phyloP scores from a whole-genome alignment of 2,113 vertebrate species.

The Melanostigma gelatinosum region DNA sequence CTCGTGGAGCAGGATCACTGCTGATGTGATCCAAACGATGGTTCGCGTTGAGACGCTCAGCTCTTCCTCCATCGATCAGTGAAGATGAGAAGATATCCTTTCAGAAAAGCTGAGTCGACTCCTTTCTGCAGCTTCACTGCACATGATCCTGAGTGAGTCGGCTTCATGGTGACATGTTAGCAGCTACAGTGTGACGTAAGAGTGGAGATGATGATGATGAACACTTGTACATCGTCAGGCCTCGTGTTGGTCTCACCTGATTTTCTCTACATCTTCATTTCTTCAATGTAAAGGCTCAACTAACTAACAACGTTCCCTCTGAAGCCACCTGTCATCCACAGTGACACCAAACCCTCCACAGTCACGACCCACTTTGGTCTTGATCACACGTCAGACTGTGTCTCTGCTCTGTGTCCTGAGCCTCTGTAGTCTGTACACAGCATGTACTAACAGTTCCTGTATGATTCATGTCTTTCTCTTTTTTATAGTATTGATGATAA shows the following conservation, averaged over 20 bases:
- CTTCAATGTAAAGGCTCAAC: background rate
- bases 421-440: constrained; percentile 13
- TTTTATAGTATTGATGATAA: constrained; percentile 60
- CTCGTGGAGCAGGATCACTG: background rate
- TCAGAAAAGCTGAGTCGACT: background rate
- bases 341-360: background rate
- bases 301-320: background rate
- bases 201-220: background rate
- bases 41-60: background rate
- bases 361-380: background rate
- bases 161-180: background rate
- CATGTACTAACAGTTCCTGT: constrained; percentile 69
- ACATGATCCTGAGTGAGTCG: background rate
- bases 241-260: background rate
- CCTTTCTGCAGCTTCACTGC: background rate
- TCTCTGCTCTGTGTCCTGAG: background rate
- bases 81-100: background rate
- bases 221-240: background rate
- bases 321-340: background rate
- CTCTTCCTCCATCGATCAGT: background rate
- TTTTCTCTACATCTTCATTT: background rate
- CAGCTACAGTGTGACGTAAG: background rate
- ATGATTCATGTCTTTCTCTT: constrained; percentile 52
- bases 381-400: background rate
- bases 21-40: background rate